These are phyloP conservation scores for Sisor rabdophorus DNA, from an alignment of 2,113 vertebrate genomes.

Conservation along the genomic window DNA sequence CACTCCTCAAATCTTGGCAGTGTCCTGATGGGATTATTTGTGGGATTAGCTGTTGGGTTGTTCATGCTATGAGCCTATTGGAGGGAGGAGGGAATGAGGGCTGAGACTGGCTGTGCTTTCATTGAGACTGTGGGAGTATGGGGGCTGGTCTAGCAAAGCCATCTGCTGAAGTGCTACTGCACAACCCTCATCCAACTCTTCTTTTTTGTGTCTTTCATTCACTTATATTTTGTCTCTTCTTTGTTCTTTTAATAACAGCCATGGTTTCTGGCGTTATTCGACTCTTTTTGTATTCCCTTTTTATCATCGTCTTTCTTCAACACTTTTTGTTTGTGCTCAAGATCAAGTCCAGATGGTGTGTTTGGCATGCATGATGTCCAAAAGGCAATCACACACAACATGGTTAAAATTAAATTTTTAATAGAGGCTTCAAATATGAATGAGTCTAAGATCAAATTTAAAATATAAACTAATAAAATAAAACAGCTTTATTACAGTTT, in stretches of 20 bases:
- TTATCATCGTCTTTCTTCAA: neutral
- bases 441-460: neutral
- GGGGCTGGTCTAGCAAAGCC: slow-evolving; percentile 39
- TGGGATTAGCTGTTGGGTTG: slow-evolving; percentile 18
- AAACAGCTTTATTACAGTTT: too few relatives aligned
- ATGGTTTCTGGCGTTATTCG: neutral
- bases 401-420: neutral
- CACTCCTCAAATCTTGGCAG: neutral
- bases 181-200: slow-evolving; percentile 27
- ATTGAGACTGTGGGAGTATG: slow-evolving; percentile 21
- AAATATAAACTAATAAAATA: neutral
- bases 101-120: slow-evolving; percentile 5
- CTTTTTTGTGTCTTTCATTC: neutral
- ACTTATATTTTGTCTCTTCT: neutral
- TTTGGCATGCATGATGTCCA: neutral
- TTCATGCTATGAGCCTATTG: slow-evolving; percentile 10
- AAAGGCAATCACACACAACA: neutral
- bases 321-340: neutral
- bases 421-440: neutral
- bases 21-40: slow-evolving; percentile 12
- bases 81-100: neutral
- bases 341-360: slow-evolving; percentile 1
- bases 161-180: slow-evolving; percentile 49
- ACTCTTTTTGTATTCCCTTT: neutral
- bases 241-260: neutral